Base-by-base conservation (phyloP, 2,113 vertebrate genomes). In the Triplophysa tibetana region DNA sequence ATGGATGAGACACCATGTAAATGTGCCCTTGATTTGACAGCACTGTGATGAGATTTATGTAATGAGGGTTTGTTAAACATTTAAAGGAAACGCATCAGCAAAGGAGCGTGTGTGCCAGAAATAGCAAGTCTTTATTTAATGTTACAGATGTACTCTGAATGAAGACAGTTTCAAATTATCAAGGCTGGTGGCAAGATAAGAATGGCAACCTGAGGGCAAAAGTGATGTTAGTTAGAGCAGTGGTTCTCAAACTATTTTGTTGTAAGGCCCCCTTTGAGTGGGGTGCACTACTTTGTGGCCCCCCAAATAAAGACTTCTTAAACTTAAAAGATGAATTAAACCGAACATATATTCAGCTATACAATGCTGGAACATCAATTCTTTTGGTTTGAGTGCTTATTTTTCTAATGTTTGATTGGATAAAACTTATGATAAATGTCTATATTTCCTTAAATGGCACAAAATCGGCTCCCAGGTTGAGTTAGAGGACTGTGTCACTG, bases 11-110 rank as follows among this genome's bases (percentile, higher is more conserved):
- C 61, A 60, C 9, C 70, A 79, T 82, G 70, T 72, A 79, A 76
- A 76, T 72, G 41, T 60, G n/a, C n/a, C 43, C 75, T 79, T 82
- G 80, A 67, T 13, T 52, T 76, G 50, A 79, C 43, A 70, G 68
- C 24, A n/a, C 14, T 11, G 33, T 80, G 29, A 80, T 24, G 70
- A 38, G 50, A 50, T 21, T 66, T 74, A 50, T 29, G 54, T 62
- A 23, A 50, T 62, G 70, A 45, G 33, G 54, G 70, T 65, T 65
- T 50, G 10, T 14, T 23, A 78, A 78, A 48, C 6, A 29, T 54
- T 66, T 6, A 65, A 66, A 70, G 60, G 66, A 61, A 54, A 45
- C 52, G 45, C 29, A 61, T 70, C 41, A 54, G 75, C 26, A 61
- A 77, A 72, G 17, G 8, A 61, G 45, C 58, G 67, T 73, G 68